Conservation (phyloP, 1,140 invertebrate species). For the Pemphigus obesinymphae region DNA sequence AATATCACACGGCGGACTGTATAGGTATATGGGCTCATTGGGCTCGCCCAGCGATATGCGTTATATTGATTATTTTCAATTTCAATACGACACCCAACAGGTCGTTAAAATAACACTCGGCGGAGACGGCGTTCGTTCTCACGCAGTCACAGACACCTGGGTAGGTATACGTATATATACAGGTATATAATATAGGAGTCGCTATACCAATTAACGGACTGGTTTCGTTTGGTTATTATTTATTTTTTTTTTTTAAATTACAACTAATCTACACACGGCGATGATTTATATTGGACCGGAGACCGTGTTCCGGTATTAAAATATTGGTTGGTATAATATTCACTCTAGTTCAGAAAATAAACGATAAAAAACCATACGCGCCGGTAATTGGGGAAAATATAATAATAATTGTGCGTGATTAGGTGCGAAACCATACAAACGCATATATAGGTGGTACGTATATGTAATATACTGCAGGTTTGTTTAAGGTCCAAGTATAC, state of each 20-base stretch:
- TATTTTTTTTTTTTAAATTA: too few species aligned
- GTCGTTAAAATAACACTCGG: conserved; percentile 39
- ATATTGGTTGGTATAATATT: too few species aligned
- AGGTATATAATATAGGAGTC: too few species aligned
- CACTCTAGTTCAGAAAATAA: neutral
- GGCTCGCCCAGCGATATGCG: too few species aligned
- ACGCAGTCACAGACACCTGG: conserved; percentile 37
- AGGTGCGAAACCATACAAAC: neutral
- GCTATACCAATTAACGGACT: conserved; percentile 15
- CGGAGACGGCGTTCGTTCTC: conserved; percentile 17
- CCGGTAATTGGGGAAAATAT: neutral
- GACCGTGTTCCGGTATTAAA: neutral
- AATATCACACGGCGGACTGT: conserved; percentile 26
- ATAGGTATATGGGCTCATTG: too few species aligned
- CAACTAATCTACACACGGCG: conserved; percentile 6
- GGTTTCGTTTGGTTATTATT: conserved; percentile 32
- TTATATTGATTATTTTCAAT: conserved; percentile 38
- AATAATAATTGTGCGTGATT: neutral
- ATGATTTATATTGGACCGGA: conserved; percentile 29
- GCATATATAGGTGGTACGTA: too few species aligned
- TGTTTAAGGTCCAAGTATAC: too few species aligned
- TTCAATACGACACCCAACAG: conserved; percentile 39
- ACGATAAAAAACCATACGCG: neutral
- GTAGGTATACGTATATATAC: too few species aligned
- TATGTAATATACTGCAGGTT: too few species aligned